phyloP scores from a whole-genome alignment of 1,140 invertebrate species.

The Nomia melanderi region DNA sequence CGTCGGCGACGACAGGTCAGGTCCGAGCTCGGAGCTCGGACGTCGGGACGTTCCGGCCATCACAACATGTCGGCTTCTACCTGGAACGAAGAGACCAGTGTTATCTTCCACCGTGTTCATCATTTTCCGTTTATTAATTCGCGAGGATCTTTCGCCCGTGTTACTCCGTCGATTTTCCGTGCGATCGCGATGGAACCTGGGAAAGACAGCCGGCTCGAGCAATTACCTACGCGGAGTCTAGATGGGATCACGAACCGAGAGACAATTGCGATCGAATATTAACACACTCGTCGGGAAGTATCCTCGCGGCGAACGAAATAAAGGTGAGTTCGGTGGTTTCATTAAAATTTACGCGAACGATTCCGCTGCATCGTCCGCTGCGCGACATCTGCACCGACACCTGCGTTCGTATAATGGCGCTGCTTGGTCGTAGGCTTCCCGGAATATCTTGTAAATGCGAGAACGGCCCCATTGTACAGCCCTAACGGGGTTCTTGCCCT shows the following conservation, averaged over 20 bases:
- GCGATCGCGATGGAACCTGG: no score
- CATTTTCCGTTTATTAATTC: no score
- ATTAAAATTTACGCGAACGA: constrained; percentile 55
- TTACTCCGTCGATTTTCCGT: no score
- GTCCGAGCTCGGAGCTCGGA: constrained; percentile 68
- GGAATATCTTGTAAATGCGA: constrained; percentile 57
- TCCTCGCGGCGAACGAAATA: constrained; percentile 16
- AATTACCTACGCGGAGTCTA: background rate
- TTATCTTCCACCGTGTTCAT: background rate
- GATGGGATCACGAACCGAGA: no score
- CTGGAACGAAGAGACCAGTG: constrained; percentile 49
- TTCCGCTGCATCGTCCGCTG: constrained; percentile 49
- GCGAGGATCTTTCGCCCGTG: no score
- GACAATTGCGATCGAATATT: background rate
- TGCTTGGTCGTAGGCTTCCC: constrained; percentile 43
- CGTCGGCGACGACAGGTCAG: constrained; percentile 63
- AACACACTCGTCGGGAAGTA: background rate
- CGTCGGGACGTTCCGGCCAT: constrained; percentile 74
- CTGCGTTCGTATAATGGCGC: constrained; percentile 63
- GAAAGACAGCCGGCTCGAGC: background rate
- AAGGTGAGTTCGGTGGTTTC: constrained; percentile 15
- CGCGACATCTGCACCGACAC: constrained; percentile 70
- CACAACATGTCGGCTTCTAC: constrained; percentile 70
- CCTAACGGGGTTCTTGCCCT: constrained; percentile 20
- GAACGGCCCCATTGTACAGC: constrained; percentile 13